Evolutionary conservation across 1,140 invertebrate species (phyloP).

Genomic region (Agrilus planipennis): DNA sequence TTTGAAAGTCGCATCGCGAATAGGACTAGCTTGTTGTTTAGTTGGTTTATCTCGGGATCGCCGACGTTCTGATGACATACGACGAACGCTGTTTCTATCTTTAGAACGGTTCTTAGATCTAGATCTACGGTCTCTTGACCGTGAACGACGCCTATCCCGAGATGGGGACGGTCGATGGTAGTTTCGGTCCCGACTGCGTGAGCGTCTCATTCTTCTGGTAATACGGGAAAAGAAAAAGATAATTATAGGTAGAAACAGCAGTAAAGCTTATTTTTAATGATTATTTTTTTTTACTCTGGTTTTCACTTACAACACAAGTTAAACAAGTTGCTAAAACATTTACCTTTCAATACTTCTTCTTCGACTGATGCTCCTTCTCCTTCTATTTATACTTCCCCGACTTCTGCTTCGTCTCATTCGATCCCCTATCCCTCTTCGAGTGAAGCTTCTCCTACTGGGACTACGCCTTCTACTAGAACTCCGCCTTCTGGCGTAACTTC

Average conservation of each 20-base stretch:
- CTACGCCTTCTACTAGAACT: slow-evolving; percentile 22
- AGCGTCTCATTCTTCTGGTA: slow-evolving; percentile 22
- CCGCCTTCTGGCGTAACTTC: slow-evolving; percentile 9
- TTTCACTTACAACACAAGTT: too few species aligned
- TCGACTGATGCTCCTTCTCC: slow-evolving; percentile 19
- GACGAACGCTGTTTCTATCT: slow-evolving; percentile 22
- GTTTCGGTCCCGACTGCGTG: slow-evolving; percentile 23
- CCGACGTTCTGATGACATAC: slow-evolving; percentile 22
- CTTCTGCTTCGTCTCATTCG: slow-evolving; percentile 16
- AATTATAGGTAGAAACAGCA: too few species aligned
- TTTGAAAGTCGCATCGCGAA: slow-evolving; percentile 8
- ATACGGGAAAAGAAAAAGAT: too few species aligned
- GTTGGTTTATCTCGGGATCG: slow-evolving; percentile 16
- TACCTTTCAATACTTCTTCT: too few species aligned
- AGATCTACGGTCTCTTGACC: slow-evolving; percentile 25
- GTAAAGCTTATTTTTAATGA: too few species aligned
- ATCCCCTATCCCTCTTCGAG: slow-evolving; percentile 18
- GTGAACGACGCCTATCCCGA: slow-evolving; percentile 21
- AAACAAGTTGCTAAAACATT: too few species aligned
- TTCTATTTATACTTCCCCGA: slow-evolving; percentile 19
- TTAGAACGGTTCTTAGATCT: slow-evolving; percentile 21
- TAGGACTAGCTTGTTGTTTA: slow-evolving; percentile 25
- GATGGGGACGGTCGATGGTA: slow-evolving; percentile 16
- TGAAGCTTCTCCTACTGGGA: slow-evolving; percentile 20
- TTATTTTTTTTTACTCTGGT: too few species aligned